Evolutionary conservation across 2,113 vertebrate species (phyloP), one percentile per base, ranked within the genome.

Genomic region (Potamarius usumacintae): DNA sequence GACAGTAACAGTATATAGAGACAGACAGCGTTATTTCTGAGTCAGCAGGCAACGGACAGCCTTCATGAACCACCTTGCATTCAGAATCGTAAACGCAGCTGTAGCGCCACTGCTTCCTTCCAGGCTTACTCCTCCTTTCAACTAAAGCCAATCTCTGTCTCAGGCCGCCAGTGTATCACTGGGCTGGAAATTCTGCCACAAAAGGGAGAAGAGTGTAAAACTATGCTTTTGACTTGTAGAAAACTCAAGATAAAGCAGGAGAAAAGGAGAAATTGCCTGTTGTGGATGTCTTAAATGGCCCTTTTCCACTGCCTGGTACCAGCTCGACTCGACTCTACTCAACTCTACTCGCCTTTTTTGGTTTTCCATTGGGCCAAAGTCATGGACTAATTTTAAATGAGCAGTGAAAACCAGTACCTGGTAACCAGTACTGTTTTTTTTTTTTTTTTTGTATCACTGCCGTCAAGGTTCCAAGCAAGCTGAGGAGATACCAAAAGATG

Each of bases 1-100:
- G 71, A 81, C 34, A 8, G 18, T 81, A n/a, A 52, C 50, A 83
- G 80, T 62, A 85, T 20, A 14, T 58, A n/a, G 52, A 87, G 85
- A 78, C 81, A 90, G 77, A 88, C 83, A n/a, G 74, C 83, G 63
- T 52, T 86, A 62, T 83, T 87, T 88, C 86, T 90, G 79, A 86
- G 50, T 90, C 89, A 92, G 86, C 85, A 90, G 71, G 87, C 89
- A 89, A 74, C 58, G n/a, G 78, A 84, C 27, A 42, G 71, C 52
- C 86, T 87, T 89, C 83, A 88, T 87, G 86, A 55, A 55, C 80
- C 87, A 88, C 76, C 86, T 85, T 6, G 72, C 57, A 78, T 71
- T 86, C n/a, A 77, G 62, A 72, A 85, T 85, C 18, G 9, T 67
- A 88, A 77, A 86, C 15, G 12, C 58, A 85, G 62, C 22, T 74